These are phyloP conservation scores for Strigamia maritima DNA, from an alignment of 2,888 invertebrate genomes.

Conservation along the genomic window DNA sequence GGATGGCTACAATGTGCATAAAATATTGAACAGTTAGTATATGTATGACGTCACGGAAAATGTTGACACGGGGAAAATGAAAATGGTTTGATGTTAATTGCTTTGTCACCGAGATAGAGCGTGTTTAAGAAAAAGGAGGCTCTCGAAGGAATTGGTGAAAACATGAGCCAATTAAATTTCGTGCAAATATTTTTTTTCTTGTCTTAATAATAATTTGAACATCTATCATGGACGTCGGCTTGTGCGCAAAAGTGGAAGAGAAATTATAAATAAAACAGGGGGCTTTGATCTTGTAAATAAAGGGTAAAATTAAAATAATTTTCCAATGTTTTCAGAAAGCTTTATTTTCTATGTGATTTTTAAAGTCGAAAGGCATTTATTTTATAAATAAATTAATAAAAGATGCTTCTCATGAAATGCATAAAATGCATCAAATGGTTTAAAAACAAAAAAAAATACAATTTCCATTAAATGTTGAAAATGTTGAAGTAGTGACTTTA, in stretches of 20 bases:
- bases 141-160: conserved; percentile 3
- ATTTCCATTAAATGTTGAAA: too few species aligned
- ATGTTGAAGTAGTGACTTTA: too few species aligned
- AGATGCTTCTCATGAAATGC: too few species aligned
- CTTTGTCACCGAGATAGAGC: conserved; percentile 29
- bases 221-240: neutral
- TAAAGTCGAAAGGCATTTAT: too few species aligned
- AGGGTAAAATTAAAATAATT: too few species aligned
- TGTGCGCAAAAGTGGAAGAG: neutral
- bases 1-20: neutral
- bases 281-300: neutral
- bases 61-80: neutral
- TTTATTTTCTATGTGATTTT: too few species aligned
- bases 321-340: too few species aligned
- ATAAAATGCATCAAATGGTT: too few species aligned
- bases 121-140: neutral
- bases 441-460: too few species aligned
- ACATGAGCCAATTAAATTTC: conserved; percentile 31
- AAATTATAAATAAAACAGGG: neutral
- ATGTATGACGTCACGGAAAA: neutral
- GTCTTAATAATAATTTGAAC: conserved; percentile 7
- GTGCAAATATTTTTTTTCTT: conserved; percentile 6
- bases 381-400: too few species aligned
- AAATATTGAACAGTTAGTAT: neutral
- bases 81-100: conserved; percentile 18